phyloP scores from a whole-genome alignment of 2,888 invertebrate species.

The Dioctria rufipes region DNA sequence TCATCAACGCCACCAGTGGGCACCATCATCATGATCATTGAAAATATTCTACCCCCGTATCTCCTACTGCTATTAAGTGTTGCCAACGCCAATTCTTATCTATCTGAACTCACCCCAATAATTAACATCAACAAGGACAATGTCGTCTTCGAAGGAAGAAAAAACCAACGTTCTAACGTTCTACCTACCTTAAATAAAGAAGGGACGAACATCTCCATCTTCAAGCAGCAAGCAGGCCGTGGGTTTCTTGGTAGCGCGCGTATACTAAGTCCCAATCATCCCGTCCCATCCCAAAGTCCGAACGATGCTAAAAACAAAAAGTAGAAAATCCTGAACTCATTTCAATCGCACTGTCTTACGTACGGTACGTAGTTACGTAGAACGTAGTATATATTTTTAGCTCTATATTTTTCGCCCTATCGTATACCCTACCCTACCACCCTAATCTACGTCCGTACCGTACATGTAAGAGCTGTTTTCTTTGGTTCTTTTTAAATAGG shows the following conservation, averaged over 20 bases:
- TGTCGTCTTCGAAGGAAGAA: slow-evolving; percentile 34
- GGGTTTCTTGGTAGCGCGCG: slow-evolving; percentile 1
- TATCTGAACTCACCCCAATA: slow-evolving; percentile 50
- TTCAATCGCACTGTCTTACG: slow-evolving; percentile 49
- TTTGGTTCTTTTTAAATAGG: slow-evolving; percentile 53
- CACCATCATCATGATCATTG: slow-evolving; percentile 41
- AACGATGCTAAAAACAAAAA: slow-evolving; percentile 36
- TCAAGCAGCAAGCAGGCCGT: background rate
- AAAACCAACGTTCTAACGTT: slow-evolving; percentile 33
- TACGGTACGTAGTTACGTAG: background rate
- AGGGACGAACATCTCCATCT: slow-evolving; percentile 39
- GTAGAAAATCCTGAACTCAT: slow-evolving; percentile 44
- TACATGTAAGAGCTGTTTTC: slow-evolving; percentile 44
- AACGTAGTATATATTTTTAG: background rate
- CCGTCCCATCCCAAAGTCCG: background rate
- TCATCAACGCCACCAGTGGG: slow-evolving; percentile 44
- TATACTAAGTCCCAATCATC: slow-evolving; percentile 24
- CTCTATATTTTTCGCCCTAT: background rate
- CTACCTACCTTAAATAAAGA: slow-evolving; percentile 45
- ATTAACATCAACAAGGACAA: slow-evolving; percentile 52
- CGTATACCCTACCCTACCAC: background rate
- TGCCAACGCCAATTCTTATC: slow-evolving; percentile 50
- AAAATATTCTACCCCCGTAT: background rate
- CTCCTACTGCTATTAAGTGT: slow-evolving; percentile 21
- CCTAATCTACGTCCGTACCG: background rate